Conservation (phyloP, 2,113 vertebrate species). For the Falcunculus frontatus region DNA sequence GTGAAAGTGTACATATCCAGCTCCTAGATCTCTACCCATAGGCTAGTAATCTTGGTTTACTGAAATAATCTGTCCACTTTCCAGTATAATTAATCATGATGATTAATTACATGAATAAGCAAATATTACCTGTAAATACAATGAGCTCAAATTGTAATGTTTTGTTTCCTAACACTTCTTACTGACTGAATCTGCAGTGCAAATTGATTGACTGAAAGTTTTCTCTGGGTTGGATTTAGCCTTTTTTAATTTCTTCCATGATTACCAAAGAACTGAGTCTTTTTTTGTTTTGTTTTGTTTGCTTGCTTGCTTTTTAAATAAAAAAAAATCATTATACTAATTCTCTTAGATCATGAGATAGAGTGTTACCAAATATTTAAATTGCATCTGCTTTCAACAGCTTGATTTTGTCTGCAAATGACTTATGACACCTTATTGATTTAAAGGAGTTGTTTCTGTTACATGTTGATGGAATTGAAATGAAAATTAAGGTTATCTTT, state of each 20-base stretch:
- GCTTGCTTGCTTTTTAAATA: background rate
- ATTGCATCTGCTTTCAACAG: background rate
- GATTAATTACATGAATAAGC: slow-evolving; percentile 38
- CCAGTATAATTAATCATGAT: slow-evolving; percentile 49
- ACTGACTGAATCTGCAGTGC: background rate
- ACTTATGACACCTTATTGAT: background rate
- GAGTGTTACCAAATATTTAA: background rate
- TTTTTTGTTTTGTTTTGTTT: background rate
- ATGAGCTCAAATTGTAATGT: background rate
- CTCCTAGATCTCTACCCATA: slow-evolving; percentile 26
- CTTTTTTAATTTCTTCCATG: background rate
- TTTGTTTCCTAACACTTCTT: background rate
- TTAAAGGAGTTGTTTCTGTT: background rate
- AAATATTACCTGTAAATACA: slow-evolving; percentile 24
- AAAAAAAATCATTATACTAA: background rate
- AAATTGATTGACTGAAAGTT: background rate
- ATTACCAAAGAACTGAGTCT: background rate
- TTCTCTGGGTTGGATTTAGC: background rate
- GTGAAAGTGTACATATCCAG: background rate
- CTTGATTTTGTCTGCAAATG: background rate
- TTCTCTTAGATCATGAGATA: background rate
- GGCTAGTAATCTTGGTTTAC: slow-evolving; percentile 48
- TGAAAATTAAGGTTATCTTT: background rate
- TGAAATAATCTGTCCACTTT: slow-evolving; percentile 53
- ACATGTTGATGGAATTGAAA: background rate